phyloP scores from a whole-genome alignment of 2,113 vertebrate genomes.

The Dendropsophus ebraccatus region DNA sequence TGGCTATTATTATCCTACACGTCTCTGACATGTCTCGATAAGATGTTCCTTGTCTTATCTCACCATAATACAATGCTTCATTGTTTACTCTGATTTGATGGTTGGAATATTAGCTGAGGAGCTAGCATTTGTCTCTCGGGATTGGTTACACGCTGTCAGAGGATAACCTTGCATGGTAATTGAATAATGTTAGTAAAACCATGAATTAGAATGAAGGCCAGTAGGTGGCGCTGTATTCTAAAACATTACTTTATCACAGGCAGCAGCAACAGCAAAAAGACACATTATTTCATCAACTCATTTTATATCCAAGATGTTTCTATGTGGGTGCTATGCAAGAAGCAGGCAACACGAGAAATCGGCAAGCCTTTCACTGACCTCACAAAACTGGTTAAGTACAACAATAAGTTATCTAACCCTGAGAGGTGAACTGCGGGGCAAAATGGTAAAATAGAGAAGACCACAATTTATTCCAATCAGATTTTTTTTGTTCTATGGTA shows the following conservation, averaged over 20 bases:
- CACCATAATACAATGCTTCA: not conserved
- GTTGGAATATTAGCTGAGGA: not conserved
- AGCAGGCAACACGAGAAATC: too few species aligned
- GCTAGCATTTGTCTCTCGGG: not conserved
- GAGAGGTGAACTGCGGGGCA: not conserved
- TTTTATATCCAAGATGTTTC: too few species aligned
- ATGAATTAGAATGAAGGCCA: constrained; percentile 2
- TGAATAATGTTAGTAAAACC: not conserved
- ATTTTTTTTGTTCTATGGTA: too few species aligned
- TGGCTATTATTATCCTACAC: not conserved
- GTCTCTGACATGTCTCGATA: not conserved
- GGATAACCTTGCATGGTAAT: not conserved
- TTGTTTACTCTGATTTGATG: not conserved
- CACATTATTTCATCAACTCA: not conserved
- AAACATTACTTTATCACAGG: not conserved
- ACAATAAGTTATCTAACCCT: not conserved
- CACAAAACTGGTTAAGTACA: not conserved
- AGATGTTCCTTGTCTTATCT: not conserved
- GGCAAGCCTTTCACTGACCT: too few species aligned
- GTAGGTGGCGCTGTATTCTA: constrained; percentile 56
- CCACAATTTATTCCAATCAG: not conserved
- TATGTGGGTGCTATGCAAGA: too few species aligned
- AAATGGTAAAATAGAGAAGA: not conserved
- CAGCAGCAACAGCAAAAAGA: not conserved
- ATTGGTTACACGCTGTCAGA: not conserved